Evolutionary conservation across 2,797 vertebrate genomes (phyloP), one percentile per base, ranked within the genome.

Genomic region (Catamblyrhynchus diadema): DNA sequence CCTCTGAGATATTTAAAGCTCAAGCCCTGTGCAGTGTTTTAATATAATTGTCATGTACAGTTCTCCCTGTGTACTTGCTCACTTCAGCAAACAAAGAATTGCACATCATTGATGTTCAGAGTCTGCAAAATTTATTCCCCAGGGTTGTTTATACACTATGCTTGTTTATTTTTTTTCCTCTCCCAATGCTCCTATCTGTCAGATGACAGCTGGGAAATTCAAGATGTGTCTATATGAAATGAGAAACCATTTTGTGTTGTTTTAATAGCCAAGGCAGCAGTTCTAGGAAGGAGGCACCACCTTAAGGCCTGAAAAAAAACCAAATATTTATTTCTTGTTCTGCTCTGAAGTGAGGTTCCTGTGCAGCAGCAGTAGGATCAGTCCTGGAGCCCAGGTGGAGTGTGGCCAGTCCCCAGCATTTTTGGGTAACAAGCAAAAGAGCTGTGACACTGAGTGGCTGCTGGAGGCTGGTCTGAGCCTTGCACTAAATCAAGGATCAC

Each of bases 31-130:
- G 81, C 81, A n/a, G 53, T 61, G 47, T 77, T 91, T 92, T 61
- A 93, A 69, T 88, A 9, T 78, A 89, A 92, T 92, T 89, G 84
- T 78, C 93, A 81, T 74, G 69, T 92, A 87, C 74, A 56, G 16
- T 54, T 92, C 57, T 91, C 47, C 69, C 86, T 59, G 20, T 54
- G 45, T 84, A 69, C 74, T 73, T 72, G 74, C 84, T 95, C 94
- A 94, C 88, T 95, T 96, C 81, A 85, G 86, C 91, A 95, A 91
- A 95, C 69, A 83, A 87, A 93, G 93, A 92, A 78, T 42, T 85
- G 84, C 61, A 69, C 75, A 83, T 80, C 79, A 67, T 0, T 93
- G 81, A 86, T 86, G 86, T 81, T 94, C 70, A 91, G 59, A 86
- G n/a, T 45, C 86, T 93, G 75, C 84, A 88, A 67, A 93, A 88